phyloP scores from a whole-genome alignment of 2,797 vertebrate genomes.

The Buceros bicornis region DNA sequence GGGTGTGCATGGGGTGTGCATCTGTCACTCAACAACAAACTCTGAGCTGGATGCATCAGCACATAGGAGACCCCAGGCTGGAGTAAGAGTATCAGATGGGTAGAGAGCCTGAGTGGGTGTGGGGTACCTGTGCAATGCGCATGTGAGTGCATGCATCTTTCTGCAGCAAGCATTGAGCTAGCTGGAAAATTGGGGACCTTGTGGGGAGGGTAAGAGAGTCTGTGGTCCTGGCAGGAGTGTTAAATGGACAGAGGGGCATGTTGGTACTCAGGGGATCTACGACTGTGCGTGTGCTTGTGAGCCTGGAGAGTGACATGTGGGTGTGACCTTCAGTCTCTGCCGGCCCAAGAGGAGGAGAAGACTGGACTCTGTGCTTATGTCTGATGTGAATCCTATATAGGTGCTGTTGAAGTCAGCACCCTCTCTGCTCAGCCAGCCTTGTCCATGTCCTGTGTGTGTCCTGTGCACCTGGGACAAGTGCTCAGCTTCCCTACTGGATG shows the following conservation, averaged over 20 bases:
- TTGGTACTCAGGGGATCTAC: background rate
- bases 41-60: background rate
- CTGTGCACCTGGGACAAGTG: background rate
- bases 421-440: background rate
- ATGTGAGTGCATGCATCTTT: background rate
- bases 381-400: background rate
- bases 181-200: fast-evolving
- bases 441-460: no score
- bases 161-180: background rate
- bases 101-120: fast-evolving
- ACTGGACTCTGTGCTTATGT: background rate
- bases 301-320: background rate
- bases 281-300: fast-evolving
- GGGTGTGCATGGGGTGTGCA: fast-evolving
- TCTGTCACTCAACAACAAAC: background rate
- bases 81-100: background rate
- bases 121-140: background rate
- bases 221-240: background rate
- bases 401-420: background rate
- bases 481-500: background rate
- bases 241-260: background rate
- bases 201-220: fast-evolving
- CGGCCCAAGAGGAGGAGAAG: background rate
- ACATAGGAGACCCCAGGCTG: fast-evolving
- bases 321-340: background rate